Evolutionary conservation across 2,113 vertebrate genomes (phyloP), one percentile per base, ranked within the genome.

Genomic region (Mus spicilegus): DNA sequence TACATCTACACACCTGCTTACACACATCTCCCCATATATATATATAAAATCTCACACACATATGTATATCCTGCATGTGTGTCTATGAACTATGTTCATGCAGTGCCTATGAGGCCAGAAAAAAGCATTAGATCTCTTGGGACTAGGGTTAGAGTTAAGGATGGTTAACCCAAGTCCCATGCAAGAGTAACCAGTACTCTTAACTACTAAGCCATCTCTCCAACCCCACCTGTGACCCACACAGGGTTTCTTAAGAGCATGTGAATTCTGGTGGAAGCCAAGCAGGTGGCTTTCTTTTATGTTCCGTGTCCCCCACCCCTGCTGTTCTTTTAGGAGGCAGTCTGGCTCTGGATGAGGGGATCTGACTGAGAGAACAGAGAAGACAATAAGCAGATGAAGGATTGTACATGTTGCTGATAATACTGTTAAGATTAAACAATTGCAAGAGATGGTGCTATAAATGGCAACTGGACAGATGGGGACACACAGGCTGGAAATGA

Each of bases 231-330:
- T 93, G 1, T 49, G 33, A 51, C 12, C 12, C 33, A 7, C 13
- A n/a, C 36, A 67, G 19, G n/a, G 30, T 33, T 87, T 88, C 89
- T 61, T 65, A 92, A 81, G 5, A 70, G 49, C 19, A 33, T 17
- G 33, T 39, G 10, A 67, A 73, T 33, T 81, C 77, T 87, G 39
- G 49, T 1, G 5, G 36, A 80, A 69, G 20, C 80, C 89, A 92
- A 73, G 7, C 54, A 36, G 73, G 76, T 39, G 84, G 54, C 90
- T 97, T 96, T 93, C 95, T 97, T 97, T 96, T 97, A 87, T 94
- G 87, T 89, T 94, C 70, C 87, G 51, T 93, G 89, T 96, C 42
- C 42, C 42, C 42, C 42, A 42, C 42, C 42, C 42, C 42, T 42
- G 86, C 87, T 92, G 76, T 97, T 92, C 51, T 87, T 92, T 49